A percentile compares a stretch with the other conserved stretches of the same genome.
These are phyloP conservation scores for Macrobrachium rosenbergii DNA, from an alignment of 1,140 invertebrate species.

Conservation along the genomic window DNA sequence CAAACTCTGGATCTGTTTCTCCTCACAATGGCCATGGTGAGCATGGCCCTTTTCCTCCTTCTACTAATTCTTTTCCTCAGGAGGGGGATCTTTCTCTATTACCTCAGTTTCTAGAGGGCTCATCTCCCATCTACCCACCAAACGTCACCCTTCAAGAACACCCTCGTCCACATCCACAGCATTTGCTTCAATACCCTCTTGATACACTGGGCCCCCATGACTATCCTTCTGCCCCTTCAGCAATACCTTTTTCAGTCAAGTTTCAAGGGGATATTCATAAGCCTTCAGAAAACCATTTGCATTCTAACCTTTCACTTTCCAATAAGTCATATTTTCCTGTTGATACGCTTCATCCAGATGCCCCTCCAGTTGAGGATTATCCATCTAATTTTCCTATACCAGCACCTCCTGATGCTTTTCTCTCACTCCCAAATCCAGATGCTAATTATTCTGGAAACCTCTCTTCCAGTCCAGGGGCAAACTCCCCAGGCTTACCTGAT, in stretches of 20 bases:
- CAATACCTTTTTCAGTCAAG: not conserved
- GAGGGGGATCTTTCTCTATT: not conserved
- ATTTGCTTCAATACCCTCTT: not conserved
- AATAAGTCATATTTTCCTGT: too few relatives aligned
- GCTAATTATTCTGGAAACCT: not conserved
- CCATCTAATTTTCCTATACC: not conserved
- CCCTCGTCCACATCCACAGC: constrained; percentile 1
- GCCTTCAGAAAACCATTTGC: not conserved
- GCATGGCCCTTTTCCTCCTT: not conserved
- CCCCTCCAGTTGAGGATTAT: not conserved
- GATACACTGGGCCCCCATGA: not conserved
- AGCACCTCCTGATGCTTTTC: not conserved
- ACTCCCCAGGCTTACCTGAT: not conserved
- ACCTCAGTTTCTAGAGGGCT: constrained; percentile 3
- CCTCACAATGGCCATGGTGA: not conserved
- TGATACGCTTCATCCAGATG: not conserved
- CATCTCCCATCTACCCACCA: not conserved
- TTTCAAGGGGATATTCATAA: not conserved
- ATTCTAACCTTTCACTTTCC: not conserved
- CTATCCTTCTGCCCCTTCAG: not conserved
- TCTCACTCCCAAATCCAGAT: not conserved
- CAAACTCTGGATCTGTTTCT: too few relatives aligned
- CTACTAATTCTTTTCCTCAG: not conserved
- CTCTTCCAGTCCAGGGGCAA: not conserved
- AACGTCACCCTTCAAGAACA: not conserved